Evolutionary conservation across 2,888 invertebrate species (phyloP).

Genomic region (Drosophila testacea): DNA sequence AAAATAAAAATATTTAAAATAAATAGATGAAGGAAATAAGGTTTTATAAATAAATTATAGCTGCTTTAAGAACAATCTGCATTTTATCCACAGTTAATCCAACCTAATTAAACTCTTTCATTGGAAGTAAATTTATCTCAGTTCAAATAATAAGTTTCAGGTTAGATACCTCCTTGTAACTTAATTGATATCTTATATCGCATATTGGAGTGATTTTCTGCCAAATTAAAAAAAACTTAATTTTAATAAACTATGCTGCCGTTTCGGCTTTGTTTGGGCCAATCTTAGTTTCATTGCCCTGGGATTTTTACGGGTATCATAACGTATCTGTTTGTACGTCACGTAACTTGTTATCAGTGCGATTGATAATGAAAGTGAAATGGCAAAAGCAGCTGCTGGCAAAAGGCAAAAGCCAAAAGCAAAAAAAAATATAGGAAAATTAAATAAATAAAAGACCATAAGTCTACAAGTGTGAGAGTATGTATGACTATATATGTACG

Average conservation of each 20-base stretch:
- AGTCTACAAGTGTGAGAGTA: neutral
- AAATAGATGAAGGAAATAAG: too few species aligned
- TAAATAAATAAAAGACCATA: constrained; percentile 13
- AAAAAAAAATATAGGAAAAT: constrained; percentile 14
- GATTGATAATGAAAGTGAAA: constrained; percentile 71
- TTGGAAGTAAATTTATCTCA: neutral
- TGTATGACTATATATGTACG: neutral
- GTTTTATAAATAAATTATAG: too few species aligned
- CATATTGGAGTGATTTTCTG: neutral
- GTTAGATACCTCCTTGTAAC: neutral
- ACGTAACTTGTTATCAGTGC: constrained; percentile 61
- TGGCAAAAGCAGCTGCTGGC: constrained; percentile 34
- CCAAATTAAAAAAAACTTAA: neutral
- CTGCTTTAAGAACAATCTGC: too few species aligned
- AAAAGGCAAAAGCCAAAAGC: neutral
- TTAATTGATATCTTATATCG: neutral
- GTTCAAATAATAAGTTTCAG: neutral
- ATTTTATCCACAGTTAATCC: neutral
- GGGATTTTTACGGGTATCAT: neutral
- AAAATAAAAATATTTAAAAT: too few species aligned
- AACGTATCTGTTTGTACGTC: constrained; percentile 59
- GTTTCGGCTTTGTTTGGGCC: constrained; percentile 8
- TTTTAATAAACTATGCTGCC: constrained; percentile 4
- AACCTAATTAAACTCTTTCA: neutral
- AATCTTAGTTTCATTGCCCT: constrained; percentile 32